phyloP scores from a whole-genome alignment of 1,140 invertebrate genomes.

The Drosophila prosaltans region DNA sequence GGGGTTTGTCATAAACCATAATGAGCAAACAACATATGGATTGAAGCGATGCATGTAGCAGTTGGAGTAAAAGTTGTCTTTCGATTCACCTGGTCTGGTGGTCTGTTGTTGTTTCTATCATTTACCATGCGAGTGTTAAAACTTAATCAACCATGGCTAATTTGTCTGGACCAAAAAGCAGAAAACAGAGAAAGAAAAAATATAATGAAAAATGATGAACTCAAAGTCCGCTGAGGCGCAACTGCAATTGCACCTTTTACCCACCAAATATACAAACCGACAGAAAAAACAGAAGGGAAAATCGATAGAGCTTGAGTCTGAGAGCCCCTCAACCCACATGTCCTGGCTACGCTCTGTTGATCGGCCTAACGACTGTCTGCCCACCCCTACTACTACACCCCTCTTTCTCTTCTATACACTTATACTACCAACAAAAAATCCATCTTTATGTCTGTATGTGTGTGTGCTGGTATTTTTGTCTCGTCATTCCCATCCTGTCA shows the following conservation, averaged over 20 bases:
- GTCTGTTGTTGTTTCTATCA: constrained; percentile 45
- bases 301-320: constrained; percentile 56
- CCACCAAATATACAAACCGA: background rate
- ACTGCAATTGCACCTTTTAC: constrained; percentile 53
- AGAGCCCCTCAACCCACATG: constrained; percentile 50
- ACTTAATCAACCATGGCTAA: constrained; percentile 75
- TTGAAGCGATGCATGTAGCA: background rate
- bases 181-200: constrained; percentile 25
- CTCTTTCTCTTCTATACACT: constrained; percentile 6
- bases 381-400: background rate
- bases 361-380: constrained; percentile 68
- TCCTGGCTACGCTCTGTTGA: constrained; percentile 71
- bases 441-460: constrained; percentile 17
- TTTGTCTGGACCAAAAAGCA: constrained; percentile 58
- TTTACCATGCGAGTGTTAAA: constrained; percentile 59
- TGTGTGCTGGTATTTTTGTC: constrained; percentile 18
- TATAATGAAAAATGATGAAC: constrained; percentile 30
- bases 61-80: constrained; percentile 10
- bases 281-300: constrained; percentile 33
- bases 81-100: constrained; percentile 37
- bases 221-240: constrained; percentile 35
- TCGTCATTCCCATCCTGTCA: constrained; percentile 64
- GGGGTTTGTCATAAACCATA: constrained; percentile 10
- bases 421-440: constrained; percentile 16
- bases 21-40: constrained; percentile 18